Base-by-base conservation (phyloP, 2,888 invertebrate genomes). In the Drosophila atroscutellata region DNA sequence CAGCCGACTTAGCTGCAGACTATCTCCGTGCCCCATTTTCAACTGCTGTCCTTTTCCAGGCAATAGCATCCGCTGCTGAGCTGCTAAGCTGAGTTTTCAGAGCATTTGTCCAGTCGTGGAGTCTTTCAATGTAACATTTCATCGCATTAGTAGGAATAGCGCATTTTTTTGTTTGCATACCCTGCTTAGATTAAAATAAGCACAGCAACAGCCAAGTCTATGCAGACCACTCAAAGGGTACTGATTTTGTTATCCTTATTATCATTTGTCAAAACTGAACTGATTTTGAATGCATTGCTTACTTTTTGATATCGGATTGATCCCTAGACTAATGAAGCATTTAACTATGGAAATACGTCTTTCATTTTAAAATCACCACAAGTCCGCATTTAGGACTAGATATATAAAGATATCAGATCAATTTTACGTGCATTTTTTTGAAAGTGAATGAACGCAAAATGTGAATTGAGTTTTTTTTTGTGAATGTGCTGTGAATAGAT, bases 71-170 rank as follows among this genome's bases (percentile, higher is more conserved):
- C 15, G 24, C 24, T 56, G 50, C 57, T 51, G 18, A 9, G 15
- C 50, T 26, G 36, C 42, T 51, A 50, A 70, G 61, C 50, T 45
- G 37, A 34, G 11, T 34, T 54, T 58, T 54, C n/a, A 72, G 73
- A 42, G 73, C 64, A 72, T 71, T 67, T 61, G 68, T 28, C 66
- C 59, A 68, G 58, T 57, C 55, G 55, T 50, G 28, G 24, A 26
- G 78, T 66, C 65, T 64, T 71, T 70, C 61, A 70, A 70, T 59
- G 61, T 58, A 80, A 66, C 63, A 80, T 72, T 79, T 70, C 52
- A 75, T 52, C 72, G 75, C 84, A 83, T 82, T 83, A 81, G 81
- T 47, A 59, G 61, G 61, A 65, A 73, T 73, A 72, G 67, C 76
- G 59, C 51, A 60, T 51, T 75, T 62, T 62, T 45, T 65, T 37